Evolutionary conservation across 2,113 vertebrate species (phyloP).

Genomic region (Orcinus orca): DNA sequence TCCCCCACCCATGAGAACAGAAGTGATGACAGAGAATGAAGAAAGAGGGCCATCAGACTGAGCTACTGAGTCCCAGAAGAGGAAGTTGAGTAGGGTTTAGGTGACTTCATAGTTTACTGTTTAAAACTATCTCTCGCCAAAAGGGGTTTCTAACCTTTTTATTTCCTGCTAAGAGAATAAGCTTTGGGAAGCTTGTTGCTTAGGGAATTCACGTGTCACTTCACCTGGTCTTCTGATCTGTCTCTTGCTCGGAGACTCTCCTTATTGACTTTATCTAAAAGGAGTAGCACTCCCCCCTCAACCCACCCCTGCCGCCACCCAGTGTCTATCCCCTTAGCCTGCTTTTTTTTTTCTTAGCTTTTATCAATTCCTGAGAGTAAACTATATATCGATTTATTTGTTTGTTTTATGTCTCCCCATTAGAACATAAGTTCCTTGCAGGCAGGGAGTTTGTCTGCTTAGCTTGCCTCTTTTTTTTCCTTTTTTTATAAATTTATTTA

Average conservation of each 20-base stretch:
- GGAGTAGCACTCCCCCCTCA: not conserved
- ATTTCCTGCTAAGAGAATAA: not conserved
- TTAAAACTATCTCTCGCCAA: not conserved
- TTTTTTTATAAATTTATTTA: no score
- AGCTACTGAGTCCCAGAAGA: not conserved
- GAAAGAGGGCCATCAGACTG: not conserved
- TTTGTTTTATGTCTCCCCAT: not conserved
- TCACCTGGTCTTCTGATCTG: not conserved
- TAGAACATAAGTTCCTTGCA: not conserved
- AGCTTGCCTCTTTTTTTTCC: not conserved
- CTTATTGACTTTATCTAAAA: not conserved
- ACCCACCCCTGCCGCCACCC: not conserved
- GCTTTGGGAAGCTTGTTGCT: not conserved
- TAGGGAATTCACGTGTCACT: not conserved
- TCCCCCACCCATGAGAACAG: not conserved
- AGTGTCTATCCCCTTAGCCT: not conserved
- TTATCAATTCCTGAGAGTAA: not conserved
- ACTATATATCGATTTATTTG: not conserved
- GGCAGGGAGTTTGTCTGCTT: not conserved
- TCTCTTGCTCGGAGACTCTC: not conserved
- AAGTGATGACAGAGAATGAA: not conserved
- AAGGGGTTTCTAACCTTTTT: not conserved
- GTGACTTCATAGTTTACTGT: not conserved
- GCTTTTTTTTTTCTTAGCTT: not conserved
- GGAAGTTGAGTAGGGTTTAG: not conserved